Evolutionary conservation across 2,797 vertebrate species (phyloP), one percentile per base, ranked within the genome.

Genomic region (Ispidina lecontei): DNA sequence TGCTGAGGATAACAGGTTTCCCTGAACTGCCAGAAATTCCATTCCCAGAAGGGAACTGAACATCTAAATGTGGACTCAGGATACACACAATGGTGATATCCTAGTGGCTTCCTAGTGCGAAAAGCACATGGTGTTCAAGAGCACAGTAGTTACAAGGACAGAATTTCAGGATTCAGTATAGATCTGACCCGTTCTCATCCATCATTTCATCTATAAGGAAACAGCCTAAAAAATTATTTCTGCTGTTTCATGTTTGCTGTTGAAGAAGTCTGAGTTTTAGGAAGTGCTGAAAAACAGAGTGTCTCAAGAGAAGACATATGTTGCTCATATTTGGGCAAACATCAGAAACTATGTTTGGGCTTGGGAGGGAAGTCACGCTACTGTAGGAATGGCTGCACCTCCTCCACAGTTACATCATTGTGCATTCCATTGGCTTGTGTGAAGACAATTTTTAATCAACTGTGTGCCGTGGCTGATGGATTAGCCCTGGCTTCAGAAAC

Each of bases 361-460:
- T 22, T n/a, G 25, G 22, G 23, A 84, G 14, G 56, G 41, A 56
- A 84, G 73, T 26, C 63, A 63, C 0, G 0, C 60, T 59, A 11
- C 2, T 2, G 5, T 39, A 93, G 63, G 62, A 76, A 47, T 31
- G 56, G 51, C 76, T 56, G 3, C 18, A 17, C 49, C 41, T 86
- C n/a, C 56, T 63, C 49, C 56, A 72, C 39, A 44, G 41, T 71
- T 47, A 81, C 17, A 67, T 88, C 77, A 74, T 58, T 81, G 64
- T 49, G 70, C 78, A 90, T 87, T 90, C 87, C 81, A 68, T 0
- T 51, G 81, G 67, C 44, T 83, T 3, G 6, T 0, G 1, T 3
- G 4, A 92, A 86, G 65, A 88, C 67, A 83, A 54, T 72, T 93
- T 91, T 89, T 89, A 91, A 89, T 90, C 81, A 95, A 33, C 68